Evolutionary conservation across 2,113 vertebrate genomes (phyloP), one percentile per base, ranked within the genome.

Genomic region (Ctenomys sociabilis): DNA sequence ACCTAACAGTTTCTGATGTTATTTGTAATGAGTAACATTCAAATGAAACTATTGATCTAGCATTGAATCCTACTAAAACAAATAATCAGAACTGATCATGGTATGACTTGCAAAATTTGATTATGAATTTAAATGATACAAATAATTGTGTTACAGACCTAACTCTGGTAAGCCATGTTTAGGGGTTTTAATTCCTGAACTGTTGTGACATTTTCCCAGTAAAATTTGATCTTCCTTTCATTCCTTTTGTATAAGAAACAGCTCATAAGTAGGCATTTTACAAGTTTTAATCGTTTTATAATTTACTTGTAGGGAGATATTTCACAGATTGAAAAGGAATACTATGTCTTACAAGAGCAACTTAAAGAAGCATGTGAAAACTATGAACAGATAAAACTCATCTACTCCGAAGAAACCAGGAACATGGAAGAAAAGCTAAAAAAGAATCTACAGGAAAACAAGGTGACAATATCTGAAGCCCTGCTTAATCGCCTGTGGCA

Each of bases 291-390:
- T 63, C 10, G 7, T 80, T 92, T 85, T 84, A 3, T 86, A 4
- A 66, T 82, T 61, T 35, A 5, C 84, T 97, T 95, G 6, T 95
- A 99, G 99, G 99, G 99, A 0, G 99, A 99, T 72, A 97, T 99
- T 77, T 98, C 98, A 40, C 98, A 97, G 35, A 96, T 98, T 94
- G 98, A 99, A 54, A 99, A 99, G 95, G 98, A 98, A 32, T 97
- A 97, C 85, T 68, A n/a, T 1, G 81, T 96, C 1, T 45, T 99
- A 82, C 94, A 98, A 87, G 91, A 98, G 12, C 97, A 99, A 28
- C 98, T 99, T 4, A 72, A 97, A 72, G 95, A 98, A 77, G 98
- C 99, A 17, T 94, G 96, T 40, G 96, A 98, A 40, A 98, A 98
- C 43, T 94, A 85, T 0, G 95, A 98, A 22, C 97, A 98, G 57